These are phyloP conservation scores for Drosophila antonietae DNA, from an alignment of 2,888 invertebrate species.

Conservation along the genomic window DNA sequence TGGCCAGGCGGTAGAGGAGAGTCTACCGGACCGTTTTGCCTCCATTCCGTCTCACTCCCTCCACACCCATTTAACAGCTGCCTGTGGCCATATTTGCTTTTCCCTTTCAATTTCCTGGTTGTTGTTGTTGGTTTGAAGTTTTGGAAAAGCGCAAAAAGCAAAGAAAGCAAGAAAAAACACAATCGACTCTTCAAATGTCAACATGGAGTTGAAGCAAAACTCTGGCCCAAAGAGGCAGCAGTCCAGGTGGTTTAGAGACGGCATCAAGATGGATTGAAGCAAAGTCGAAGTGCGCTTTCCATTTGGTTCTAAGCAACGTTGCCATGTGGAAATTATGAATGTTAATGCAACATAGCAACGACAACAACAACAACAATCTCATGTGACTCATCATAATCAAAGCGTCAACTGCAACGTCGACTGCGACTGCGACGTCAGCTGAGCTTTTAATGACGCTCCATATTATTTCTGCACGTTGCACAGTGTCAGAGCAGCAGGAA, in stretches of 20 bases:
- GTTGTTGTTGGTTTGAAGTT: constrained; percentile 47
- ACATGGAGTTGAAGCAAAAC: constrained; percentile 12
- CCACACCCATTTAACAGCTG: constrained; percentile 7
- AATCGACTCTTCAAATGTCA: constrained; percentile 62
- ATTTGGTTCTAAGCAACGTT: constrained; percentile 48
- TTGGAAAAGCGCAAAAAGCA: constrained; percentile 28
- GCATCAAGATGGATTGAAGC: constrained; percentile 1
- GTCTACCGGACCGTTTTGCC: constrained; percentile 17
- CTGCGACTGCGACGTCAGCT: constrained; percentile 43
- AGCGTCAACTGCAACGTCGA: constrained; percentile 16
- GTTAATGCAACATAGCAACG: constrained; percentile 63
- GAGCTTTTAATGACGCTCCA: constrained; percentile 75
- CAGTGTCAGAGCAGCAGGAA: constrained; percentile 41
- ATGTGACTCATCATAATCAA: constrained; percentile 80
- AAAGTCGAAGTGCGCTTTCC: constrained; percentile 17
- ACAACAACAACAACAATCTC: constrained; percentile 35
- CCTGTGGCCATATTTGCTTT: constrained; percentile 75
- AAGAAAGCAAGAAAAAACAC: constrained; percentile 2
- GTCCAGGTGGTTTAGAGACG: not conserved
- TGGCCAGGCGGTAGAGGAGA: constrained; percentile 32
- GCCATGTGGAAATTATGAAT: constrained; percentile 77
- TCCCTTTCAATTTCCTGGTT: constrained; percentile 79
- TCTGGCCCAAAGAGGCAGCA: not conserved
- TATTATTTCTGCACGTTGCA: constrained; percentile 72
- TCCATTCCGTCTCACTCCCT: not conserved